phyloP scores from a whole-genome alignment of 2,797 vertebrate genomes.

The Phyllotis vaccarum region DNA sequence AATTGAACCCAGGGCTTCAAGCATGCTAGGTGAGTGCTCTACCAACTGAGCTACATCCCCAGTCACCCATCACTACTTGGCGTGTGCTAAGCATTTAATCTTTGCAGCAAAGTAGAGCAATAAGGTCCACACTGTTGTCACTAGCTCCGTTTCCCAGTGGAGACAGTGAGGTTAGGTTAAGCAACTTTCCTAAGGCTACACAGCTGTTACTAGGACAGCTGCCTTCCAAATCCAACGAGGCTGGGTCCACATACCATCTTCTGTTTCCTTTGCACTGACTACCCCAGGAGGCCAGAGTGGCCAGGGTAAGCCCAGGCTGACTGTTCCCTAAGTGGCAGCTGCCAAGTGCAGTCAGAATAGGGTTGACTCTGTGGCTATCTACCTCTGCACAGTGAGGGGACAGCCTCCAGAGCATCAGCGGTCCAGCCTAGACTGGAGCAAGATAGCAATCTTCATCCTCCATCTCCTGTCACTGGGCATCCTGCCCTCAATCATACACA shows the following conservation, averaged over 20 bases:
- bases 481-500: conserved; percentile 87
- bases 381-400: neutral
- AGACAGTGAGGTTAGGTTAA: neutral
- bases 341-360: neutral
- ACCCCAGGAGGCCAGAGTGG: neutral
- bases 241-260: neutral
- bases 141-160: neutral
- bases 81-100: neutral
- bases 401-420: neutral
- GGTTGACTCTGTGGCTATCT: neutral
- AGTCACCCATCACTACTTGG: too few species aligned
- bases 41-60: neutral
- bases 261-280: neutral
- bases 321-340: neutral
- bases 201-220: neutral
- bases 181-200: neutral
- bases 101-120: neutral
- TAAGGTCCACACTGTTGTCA: neutral
- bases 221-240: neutral
- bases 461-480: conserved; percentile 78
- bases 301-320: neutral
- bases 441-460: conserved; percentile 79
- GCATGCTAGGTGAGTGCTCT: neutral
- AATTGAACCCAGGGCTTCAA: neutral
- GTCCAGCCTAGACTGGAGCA: neutral